Conservation (phyloP, 2,888 invertebrate species). For the Erynnis tages region DNA sequence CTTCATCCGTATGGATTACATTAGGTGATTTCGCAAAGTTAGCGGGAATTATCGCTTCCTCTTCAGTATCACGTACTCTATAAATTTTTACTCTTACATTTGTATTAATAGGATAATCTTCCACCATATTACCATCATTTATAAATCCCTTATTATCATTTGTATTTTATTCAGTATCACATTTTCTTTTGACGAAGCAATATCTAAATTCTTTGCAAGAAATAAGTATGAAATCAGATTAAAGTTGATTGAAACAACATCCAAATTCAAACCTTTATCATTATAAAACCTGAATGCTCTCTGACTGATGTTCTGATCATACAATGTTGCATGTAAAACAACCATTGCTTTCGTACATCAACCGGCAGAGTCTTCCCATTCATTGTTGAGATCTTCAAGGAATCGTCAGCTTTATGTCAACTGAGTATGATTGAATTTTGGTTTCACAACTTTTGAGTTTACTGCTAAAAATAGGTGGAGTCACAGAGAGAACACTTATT, state of each 20-base stretch:
- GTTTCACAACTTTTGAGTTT: no score
- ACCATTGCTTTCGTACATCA: not conserved
- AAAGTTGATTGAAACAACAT: slow-evolving; percentile 48
- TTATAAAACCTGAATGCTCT: slow-evolving; percentile 51
- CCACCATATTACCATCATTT: no score
- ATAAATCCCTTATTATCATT: no score
- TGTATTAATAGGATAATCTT: no score
- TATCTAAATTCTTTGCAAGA: no score
- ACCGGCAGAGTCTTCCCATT: not conserved
- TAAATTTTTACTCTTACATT: slow-evolving; percentile 36
- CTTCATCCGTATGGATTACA: slow-evolving; percentile 48
- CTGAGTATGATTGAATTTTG: not conserved
- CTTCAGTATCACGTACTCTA: slow-evolving; percentile 3
- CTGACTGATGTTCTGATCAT: slow-evolving; percentile 51
- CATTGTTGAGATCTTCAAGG: not conserved
- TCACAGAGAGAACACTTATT: not conserved
- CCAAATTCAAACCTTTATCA: slow-evolving; percentile 60
- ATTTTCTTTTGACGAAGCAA: no score
- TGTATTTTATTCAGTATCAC: no score
- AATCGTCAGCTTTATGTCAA: not conserved
- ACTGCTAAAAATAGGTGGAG: slow-evolving; percentile 1
- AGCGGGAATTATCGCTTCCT: slow-evolving; percentile 35
- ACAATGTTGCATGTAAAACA: slow-evolving; percentile 15
- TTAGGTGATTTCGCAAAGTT: slow-evolving; percentile 35
- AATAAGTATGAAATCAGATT: no score